Evolutionary conservation across 2,888 invertebrate genomes (phyloP).

Genomic region (Agonum fuliginosum): DNA sequence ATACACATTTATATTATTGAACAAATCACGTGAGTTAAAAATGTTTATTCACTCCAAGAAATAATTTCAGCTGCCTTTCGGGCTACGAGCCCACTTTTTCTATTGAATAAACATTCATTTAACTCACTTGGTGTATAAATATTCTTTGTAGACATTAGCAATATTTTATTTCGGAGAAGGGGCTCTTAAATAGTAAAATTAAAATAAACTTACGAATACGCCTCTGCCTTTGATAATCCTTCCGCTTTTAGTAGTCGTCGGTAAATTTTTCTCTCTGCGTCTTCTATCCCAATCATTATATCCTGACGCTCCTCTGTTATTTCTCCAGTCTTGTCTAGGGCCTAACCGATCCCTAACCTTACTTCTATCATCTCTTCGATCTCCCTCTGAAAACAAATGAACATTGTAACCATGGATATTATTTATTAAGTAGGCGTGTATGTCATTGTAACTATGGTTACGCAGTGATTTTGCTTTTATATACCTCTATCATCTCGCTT

Average conservation of each 20-base stretch:
- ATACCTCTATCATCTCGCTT: slow-evolving; percentile 43
- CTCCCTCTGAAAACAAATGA: slow-evolving; percentile 28
- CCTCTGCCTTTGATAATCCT: slow-evolving; percentile 94
- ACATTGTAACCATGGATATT: background rate
- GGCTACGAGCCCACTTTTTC: too few relatives aligned
- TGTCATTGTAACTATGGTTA: too few relatives aligned
- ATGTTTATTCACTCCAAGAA: too few relatives aligned
- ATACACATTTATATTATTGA: too few relatives aligned
- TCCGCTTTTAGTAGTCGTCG: slow-evolving; percentile 82
- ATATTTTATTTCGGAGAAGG: background rate
- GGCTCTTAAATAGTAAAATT: background rate
- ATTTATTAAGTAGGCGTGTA: too few relatives aligned
- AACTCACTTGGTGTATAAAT: too few relatives aligned
- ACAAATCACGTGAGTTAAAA: too few relatives aligned
- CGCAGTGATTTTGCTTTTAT: slow-evolving; percentile 38
- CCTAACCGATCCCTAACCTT: slow-evolving; percentile 64
- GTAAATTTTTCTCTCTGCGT: slow-evolving; percentile 72
- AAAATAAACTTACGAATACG: slow-evolving; percentile 84
- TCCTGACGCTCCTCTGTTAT: slow-evolving; percentile 67
- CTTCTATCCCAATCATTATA: slow-evolving; percentile 56
- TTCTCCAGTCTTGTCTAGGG: slow-evolving; percentile 70
- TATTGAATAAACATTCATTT: too few relatives aligned
- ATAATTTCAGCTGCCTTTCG: too few relatives aligned
- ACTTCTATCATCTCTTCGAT: slow-evolving; percentile 64
- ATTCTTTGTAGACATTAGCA: too few relatives aligned